These are phyloP conservation scores for Halichoeres trimaculatus DNA, from an alignment of 2,113 vertebrate genomes.

Conservation along the genomic window DNA sequence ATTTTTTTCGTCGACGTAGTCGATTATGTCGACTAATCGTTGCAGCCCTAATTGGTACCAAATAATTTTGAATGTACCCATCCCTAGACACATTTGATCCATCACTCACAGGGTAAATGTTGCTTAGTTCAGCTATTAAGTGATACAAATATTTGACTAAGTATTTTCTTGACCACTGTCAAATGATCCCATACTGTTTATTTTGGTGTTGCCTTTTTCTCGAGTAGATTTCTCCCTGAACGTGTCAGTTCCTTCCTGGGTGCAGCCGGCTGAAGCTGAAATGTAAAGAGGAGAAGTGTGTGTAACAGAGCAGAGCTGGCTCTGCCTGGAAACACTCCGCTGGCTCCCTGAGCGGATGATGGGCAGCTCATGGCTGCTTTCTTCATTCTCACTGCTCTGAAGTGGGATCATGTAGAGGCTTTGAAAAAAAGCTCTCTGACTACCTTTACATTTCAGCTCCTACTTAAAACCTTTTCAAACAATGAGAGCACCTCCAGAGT, in stretches of 20 bases:
- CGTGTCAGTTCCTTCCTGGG: conserved; percentile 6
- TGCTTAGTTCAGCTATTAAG: not conserved
- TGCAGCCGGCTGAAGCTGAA: not conserved
- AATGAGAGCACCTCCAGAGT: not conserved
- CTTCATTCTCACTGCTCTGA: conserved; percentile 11
- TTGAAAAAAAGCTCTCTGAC: conserved; percentile 11
- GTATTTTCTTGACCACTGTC: not conserved
- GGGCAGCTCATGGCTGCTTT: conserved; percentile 24
- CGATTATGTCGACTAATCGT: no score
- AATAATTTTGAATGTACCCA: no score
- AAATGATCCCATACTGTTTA: not conserved
- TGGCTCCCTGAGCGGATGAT: conserved; percentile 38
- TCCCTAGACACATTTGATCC: no score
- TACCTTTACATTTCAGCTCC: conserved; percentile 15
- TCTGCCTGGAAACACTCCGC: conserved; percentile 26
- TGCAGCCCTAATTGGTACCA: no score
- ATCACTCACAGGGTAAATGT: no score
- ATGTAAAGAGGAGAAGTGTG: conserved; percentile 11
- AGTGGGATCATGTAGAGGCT: conserved; percentile 12
- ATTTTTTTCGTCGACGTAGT: no score
- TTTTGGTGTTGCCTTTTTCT: not conserved
- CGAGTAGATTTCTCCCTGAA: conserved; percentile 1
- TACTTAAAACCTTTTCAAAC: conserved; percentile 2
- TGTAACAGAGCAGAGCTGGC: conserved; percentile 7
- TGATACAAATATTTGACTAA: not conserved